Base-by-base conservation (phyloP, 1,140 invertebrate genomes). In the Aphis gossypii region DNA sequence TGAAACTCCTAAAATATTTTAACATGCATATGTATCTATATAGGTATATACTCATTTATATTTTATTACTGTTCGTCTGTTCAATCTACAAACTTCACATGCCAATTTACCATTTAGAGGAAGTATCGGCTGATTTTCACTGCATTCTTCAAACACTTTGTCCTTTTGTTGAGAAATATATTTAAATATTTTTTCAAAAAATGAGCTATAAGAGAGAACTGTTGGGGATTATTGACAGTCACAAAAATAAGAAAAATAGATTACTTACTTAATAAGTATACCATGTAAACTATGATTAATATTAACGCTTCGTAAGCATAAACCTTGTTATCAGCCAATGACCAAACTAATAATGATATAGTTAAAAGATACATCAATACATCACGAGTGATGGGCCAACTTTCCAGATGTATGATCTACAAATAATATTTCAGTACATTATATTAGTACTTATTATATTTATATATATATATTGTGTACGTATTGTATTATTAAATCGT, bases 341-440 rank as follows among this genome's bases (percentile, higher is more conserved):
- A 96, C 76, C 96, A 82, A 46, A 97, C 96, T 83, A 97, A 95
- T 56, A 96, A 95, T 23, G 96, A 94, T n/a, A 97, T 96, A 93
- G 97, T 96, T 7, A 97, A 94, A 5, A 96, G 95, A 94, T 97
- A 97, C 9, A 96, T 96, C 35, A 97, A 87, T 93, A 96, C 96
- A 94, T 97, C 97, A 94, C 97, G 95, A 23, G 96, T 96, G 56
- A 97, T 95, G 1, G 97, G 96, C 96, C 96, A 97, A 96, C 96
- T 97, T 93, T 97, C 96, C 89, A 97, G 94, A 60, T 96, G 95
- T 44, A 97, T 95, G 14, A 96, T 95, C 97, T 97, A 94, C 0
- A 95, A 95, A 94, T 0, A 51, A 35, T 51, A 51, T n/a, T 48
- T 21, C 18, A 48, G 51, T 48, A 51, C 9, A n/a, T 20, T 88